phyloP scores from a whole-genome alignment of 1,140 invertebrate species.

The Dysdera silvatica region DNA sequence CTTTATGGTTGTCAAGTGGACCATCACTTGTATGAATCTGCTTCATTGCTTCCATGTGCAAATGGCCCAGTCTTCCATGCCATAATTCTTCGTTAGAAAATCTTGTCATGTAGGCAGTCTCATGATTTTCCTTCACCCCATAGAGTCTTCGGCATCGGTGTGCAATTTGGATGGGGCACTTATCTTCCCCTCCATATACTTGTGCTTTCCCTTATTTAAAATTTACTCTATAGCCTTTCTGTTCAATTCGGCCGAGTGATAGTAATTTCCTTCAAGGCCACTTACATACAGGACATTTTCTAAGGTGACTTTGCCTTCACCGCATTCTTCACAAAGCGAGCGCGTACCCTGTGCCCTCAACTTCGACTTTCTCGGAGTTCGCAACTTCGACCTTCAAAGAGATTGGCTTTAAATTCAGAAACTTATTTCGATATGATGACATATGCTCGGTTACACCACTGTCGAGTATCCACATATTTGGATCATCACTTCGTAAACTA shows the following conservation, averaged over 20 bases:
- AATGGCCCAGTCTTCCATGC: constrained; percentile 27
- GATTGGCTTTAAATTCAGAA: neutral
- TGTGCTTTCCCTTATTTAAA: neutral
- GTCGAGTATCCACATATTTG: constrained; percentile 1
- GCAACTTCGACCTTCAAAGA: too few relatives aligned
- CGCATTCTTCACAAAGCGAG: too few relatives aligned
- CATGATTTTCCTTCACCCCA: neutral
- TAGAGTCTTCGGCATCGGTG: neutral
- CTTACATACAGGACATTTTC: neutral
- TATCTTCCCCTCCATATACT: neutral
- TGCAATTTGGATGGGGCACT: neutral
- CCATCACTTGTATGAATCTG: neutral
- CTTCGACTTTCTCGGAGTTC: neutral
- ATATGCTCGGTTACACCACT: constrained; percentile 15
- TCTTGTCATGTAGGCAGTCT: neutral
- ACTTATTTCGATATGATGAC: neutral
- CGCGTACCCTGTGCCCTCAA: neutral
- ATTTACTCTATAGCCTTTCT: neutral
- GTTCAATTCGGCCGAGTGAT: constrained; percentile 15
- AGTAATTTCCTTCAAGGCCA: constrained; percentile 2
- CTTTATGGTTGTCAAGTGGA: neutral
- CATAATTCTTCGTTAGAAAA: constrained; percentile 11
- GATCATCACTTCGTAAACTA: neutral
- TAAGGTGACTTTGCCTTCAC: neutral
- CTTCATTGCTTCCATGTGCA: constrained; percentile 4